Conservation (phyloP, 2,797 vertebrate species). For the Prionace glauca region DNA sequence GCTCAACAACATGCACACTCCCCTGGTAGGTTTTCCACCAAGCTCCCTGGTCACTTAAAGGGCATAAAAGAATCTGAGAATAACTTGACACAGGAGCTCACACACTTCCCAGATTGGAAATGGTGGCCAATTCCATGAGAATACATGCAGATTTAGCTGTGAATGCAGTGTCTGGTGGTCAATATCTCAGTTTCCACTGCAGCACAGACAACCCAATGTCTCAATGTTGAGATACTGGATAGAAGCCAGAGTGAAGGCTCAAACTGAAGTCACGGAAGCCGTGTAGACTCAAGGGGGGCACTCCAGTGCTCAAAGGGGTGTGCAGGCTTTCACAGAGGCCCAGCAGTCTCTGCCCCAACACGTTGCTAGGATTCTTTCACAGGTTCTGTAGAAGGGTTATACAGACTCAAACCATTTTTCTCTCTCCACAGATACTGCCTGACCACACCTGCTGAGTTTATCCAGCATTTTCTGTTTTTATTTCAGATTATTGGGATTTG, state of each 20-base stretch:
- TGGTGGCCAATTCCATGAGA: background rate
- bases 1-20: background rate
- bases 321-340: background rate
- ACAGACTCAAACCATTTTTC: too few relatives aligned
- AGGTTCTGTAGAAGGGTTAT: too few relatives aligned
- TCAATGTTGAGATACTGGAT: background rate
- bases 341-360: too few relatives aligned
- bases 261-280: background rate
- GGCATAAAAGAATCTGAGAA: background rate
- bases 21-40: too few relatives aligned
- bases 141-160: background rate
- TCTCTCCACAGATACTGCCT: too few relatives aligned
- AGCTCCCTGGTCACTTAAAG: background rate
- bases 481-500: too few relatives aligned
- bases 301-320: too few relatives aligned
- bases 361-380: background rate
- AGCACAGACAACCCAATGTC: background rate
- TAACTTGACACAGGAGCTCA: background rate
- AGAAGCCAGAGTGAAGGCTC: background rate
- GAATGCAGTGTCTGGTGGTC: background rate
- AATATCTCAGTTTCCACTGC: background rate
- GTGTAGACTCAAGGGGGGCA: background rate
- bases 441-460: too few relatives aligned
- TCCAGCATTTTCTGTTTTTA: too few relatives aligned
- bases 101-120: background rate